phyloP scores from a whole-genome alignment of 2,888 invertebrate genomes.

The Diarsia mendica region DNA sequence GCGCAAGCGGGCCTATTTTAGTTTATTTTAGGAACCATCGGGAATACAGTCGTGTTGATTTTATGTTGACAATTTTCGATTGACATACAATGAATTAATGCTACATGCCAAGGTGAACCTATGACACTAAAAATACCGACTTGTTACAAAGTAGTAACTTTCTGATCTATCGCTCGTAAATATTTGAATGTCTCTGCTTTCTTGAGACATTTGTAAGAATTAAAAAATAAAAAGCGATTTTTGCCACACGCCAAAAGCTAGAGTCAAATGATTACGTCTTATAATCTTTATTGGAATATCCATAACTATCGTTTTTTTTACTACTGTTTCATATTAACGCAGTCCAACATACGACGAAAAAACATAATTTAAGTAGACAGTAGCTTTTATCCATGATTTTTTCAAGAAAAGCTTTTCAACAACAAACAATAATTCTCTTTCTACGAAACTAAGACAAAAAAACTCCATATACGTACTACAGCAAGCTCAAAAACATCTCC shows the following conservation, averaged over 20 bases:
- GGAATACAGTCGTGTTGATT: no score
- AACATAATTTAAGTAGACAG: background rate
- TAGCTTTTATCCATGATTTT: background rate
- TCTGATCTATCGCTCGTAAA: background rate
- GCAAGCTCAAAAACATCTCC: conserved; percentile 9
- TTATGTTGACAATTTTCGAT: no score
- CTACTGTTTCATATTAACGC: background rate
- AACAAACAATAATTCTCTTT: background rate
- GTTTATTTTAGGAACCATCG: no score
- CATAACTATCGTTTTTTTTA: background rate
- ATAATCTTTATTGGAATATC: background rate
- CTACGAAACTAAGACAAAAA: conserved; percentile 19
- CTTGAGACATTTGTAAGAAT: background rate
- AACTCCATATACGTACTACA: background rate
- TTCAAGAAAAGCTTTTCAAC: background rate
- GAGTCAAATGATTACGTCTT: no score
- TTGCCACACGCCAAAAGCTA: background rate
- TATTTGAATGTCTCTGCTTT: background rate
- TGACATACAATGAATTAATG: no score
- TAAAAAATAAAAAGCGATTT: background rate
- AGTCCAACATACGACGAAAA: background rate
- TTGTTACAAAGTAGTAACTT: background rate
- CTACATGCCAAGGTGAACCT: no score
- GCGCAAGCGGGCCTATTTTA: no score
- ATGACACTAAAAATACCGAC: background rate